Evolutionary conservation across 2,113 vertebrate species (phyloP).

Genomic region (Phylloscopus trochilus): DNA sequence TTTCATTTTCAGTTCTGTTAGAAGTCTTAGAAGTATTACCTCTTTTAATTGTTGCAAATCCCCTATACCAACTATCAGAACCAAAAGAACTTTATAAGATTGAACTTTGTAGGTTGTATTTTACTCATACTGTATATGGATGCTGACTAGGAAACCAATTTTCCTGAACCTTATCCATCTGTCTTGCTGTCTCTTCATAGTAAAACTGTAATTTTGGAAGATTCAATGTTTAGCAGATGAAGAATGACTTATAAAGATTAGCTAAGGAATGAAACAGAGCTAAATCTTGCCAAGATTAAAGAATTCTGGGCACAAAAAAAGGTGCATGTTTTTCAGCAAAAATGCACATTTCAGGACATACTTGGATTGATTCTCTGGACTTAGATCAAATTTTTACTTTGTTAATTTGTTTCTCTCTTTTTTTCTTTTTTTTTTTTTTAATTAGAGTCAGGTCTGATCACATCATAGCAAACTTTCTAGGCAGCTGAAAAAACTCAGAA

Average conservation of each 20-base stretch:
- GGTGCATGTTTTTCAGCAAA: neutral
- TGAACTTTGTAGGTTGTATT: neutral
- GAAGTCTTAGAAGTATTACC: neutral
- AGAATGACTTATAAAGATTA: neutral
- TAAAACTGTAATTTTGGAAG: slow-evolving; percentile 43
- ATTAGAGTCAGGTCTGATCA: slow-evolving; percentile 23
- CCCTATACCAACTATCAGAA: neutral
- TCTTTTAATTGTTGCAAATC: neutral
- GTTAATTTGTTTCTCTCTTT: slow-evolving; percentile 11
- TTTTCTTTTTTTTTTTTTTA: neutral
- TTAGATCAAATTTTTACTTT: neutral
- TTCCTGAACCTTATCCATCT: neutral
- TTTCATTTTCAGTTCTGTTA: neutral
- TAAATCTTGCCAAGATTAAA: neutral
- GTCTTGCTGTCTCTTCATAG: neutral
- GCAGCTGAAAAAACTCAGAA: neutral
- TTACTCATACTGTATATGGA: neutral
- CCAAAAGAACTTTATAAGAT: neutral
- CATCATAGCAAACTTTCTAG: slow-evolving; percentile 20
- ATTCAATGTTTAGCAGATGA: neutral
- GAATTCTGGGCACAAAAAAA: neutral
- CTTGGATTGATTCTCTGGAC: slow-evolving; percentile 10
- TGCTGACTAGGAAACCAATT: slow-evolving; percentile 19
- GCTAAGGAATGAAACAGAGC: neutral
- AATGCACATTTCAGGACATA: neutral